Base-by-base conservation (phyloP, 2,113 vertebrate species). In the Alligator mississippiensis region DNA sequence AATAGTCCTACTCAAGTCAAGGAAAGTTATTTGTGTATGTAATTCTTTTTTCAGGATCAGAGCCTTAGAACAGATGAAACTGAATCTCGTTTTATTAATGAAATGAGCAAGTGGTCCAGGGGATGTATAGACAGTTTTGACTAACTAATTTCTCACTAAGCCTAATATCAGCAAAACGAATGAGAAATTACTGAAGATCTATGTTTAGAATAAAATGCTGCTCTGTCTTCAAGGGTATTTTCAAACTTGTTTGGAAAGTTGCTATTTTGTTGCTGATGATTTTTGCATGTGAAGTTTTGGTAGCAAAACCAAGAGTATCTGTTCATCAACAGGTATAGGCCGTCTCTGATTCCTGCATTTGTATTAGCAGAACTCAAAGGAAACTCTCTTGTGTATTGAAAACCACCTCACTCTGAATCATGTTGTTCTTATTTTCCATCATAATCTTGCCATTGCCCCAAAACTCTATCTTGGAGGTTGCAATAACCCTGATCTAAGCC, bases 161-260 rank as follows among this genome's bases (percentile, higher is more conserved):
- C 11, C 30, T 72, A 72, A 34, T 34, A 72, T 72, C 66, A 30
- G 66, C n/a, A 72, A 22, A 70, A 4, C 19, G 34, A 38, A 34
- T 70, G 17, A 72, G 30, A 47, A 47, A 12, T 38, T 72, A 72
- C 68, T 72, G 19, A 34, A 72, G 21, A 38, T 34, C 68, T 72
- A 22, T 34, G 38, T 9, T 60, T 88, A 58, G 18, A 78, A 84
- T 87, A 63, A 84, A 84, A 72, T 77, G 60, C 6, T 63, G 1
- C 5, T 5, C 1, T 55, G n/a, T 70, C 27, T 55, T 84, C 2
- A 27, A 68, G 81, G 3, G 38, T 7, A 47, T 11, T 17, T 72
- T 88, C 17, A 54, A 82, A 47, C 1, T 0, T 77, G 6, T 12
- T 5, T 0, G 0, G 38, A 59, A 7, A 12, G 18, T 9, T 79